phyloP scores from a whole-genome alignment of 1,140 invertebrate species.

The Drosophila ananassae region DNA sequence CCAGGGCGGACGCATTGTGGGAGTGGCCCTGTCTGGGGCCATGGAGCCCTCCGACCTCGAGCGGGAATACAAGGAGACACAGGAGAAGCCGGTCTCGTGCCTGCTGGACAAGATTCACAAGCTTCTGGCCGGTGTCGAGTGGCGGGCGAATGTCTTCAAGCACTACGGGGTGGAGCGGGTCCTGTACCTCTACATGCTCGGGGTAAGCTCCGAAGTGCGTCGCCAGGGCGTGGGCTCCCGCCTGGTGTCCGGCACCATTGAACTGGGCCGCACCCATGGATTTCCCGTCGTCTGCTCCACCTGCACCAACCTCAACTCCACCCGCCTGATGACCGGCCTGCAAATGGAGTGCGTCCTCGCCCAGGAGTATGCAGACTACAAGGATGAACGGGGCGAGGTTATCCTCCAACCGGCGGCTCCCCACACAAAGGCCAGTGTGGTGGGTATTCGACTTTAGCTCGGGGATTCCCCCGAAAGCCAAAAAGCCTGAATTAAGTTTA shows the following conservation, averaged over 20 bases:
- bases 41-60: slow-evolving; percentile 50
- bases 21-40: slow-evolving; percentile 31
- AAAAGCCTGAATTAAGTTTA: background rate
- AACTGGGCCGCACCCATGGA: slow-evolving; percentile 37
- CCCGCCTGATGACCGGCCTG: slow-evolving; percentile 35
- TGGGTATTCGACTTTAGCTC: slow-evolving; percentile 68
- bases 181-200: slow-evolving; percentile 53
- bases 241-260: slow-evolving; percentile 45
- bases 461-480: slow-evolving; percentile 1
- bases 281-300: slow-evolving; percentile 41
- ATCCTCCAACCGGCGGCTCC: slow-evolving; percentile 46
- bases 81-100: slow-evolving; percentile 8
- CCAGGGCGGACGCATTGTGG: slow-evolving; percentile 45
- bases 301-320: slow-evolving; percentile 55
- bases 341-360: slow-evolving; percentile 47
- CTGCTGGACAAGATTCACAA: slow-evolving; percentile 56
- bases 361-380: slow-evolving; percentile 52
- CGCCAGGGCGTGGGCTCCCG: slow-evolving; percentile 53
- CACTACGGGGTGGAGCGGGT: slow-evolving; percentile 38
- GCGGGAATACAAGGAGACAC: slow-evolving; percentile 30
- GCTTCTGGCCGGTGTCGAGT: slow-evolving; percentile 46
- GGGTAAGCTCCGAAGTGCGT: slow-evolving; percentile 41
- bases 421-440: slow-evolving; percentile 46
- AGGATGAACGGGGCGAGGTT: slow-evolving; percentile 43
- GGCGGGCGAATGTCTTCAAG: slow-evolving; percentile 48